Base-by-base conservation (phyloP, 2,888 invertebrate genomes). In the Ornithoptera priamus region DNA sequence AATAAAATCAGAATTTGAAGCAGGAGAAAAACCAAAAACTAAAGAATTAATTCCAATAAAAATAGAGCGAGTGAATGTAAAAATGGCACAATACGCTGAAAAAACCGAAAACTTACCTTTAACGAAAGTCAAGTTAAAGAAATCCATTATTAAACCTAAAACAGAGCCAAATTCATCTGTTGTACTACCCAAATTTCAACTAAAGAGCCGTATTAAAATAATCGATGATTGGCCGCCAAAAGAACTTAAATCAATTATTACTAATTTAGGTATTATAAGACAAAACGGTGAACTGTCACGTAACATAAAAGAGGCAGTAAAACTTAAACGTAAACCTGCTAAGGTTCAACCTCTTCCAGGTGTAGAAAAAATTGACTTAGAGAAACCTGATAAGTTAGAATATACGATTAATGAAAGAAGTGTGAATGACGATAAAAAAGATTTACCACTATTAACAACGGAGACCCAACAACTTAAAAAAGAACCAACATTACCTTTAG, bases 131-230 rank as follows among this genome's bases (percentile, higher is more conserved):
- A 96, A 96, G 86, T 86, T 96, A 6, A 96, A 93, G 78, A 96
- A 95, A 79, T 88, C 93, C 2, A 77, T 87, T 24, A 83, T 86
- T 15, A 87, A 93, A 73, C 91, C 93, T 15, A 93, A 94, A 75
- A 87, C 88, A 76, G 92, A 91, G 73, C 71, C 81, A 10, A 77
- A 85, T 53, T 74, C 84, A 12, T 78, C 86, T 4, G 65, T 69
- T 18, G 81, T 85, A 67, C 85, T 96, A 68, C 96, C 95, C 0
- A 95, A 95, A 83, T 91, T 95, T 66, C 93, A 95, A 79, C 86
- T 97, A 0, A 96, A 95, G 79, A 96, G 96, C 81, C 93, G 95
- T 74, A 95, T 96, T n/a, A 93, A 88, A 59, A 93, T 93, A 75
- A 76, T 93, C 42, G 85, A 90, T 61, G 94, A 95, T 68, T 96